Percentiles rank a stretch among this genome's conserved stretches.
phyloP scores from a whole-genome alignment of 2,113 vertebrate genomes.

The Sitta europaea region DNA sequence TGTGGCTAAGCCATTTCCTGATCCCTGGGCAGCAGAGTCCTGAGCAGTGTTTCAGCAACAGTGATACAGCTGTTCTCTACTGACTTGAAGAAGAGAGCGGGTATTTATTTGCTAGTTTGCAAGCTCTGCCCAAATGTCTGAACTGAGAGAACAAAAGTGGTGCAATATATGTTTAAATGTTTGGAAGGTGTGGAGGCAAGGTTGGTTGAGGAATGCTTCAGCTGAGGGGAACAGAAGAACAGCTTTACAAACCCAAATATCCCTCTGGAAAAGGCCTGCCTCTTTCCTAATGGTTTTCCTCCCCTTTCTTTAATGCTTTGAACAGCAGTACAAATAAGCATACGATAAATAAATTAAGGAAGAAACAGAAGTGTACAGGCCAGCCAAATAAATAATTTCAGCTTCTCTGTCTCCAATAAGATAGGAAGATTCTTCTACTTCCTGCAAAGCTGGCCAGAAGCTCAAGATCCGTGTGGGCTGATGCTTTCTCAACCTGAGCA shows the following conservation, averaged over 20 bases:
- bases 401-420: constrained; percentile 11
- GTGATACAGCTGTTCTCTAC: neutral
- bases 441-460: neutral
- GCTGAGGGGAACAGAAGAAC: neutral
- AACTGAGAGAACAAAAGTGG: neutral
- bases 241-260: neutral
- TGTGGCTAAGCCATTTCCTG: neutral
- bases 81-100: neutral
- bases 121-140: neutral
- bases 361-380: neutral
- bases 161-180: neutral
- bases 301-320: neutral
- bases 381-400: neutral
- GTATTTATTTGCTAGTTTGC: neutral
- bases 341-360: constrained; percentile 29
- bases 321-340: neutral
- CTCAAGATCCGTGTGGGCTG: neutral
- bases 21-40: neutral
- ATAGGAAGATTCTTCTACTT: neutral
- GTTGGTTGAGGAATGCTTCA: neutral
- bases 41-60: neutral
- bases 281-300: neutral
- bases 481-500: neutral
- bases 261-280: neutral
- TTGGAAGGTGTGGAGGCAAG: neutral